Conservation (phyloP, 1,140 invertebrate genomes). For the Atta colombica region DNA sequence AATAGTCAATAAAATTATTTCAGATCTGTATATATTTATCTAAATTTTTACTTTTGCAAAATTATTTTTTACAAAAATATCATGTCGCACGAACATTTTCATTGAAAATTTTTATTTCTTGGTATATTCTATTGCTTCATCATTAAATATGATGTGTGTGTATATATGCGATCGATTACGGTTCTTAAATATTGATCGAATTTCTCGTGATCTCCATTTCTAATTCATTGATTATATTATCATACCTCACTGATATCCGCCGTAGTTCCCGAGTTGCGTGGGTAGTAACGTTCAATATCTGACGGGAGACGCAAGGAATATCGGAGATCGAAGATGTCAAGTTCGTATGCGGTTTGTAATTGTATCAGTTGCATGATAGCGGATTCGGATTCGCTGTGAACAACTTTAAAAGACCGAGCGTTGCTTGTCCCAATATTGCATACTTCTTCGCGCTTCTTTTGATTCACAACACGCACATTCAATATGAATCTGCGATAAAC, state of each 20-base stretch:
- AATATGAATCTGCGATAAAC: constrained; percentile 20
- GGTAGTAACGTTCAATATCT: constrained; percentile 28
- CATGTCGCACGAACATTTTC: too few species aligned
- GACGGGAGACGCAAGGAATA: constrained; percentile 22
- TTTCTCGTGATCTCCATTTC: constrained; percentile 14
- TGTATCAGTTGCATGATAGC: constrained; percentile 2
- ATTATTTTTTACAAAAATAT: too few species aligned
- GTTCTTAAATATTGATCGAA: not conserved
- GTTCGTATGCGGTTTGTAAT: not conserved
- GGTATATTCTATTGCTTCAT: not conserved
- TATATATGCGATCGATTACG: not conserved
- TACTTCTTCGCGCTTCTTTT: not conserved
- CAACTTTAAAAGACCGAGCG: constrained; percentile 11
- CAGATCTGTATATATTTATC: too few species aligned
- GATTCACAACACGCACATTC: not conserved
- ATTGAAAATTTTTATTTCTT: not conserved
- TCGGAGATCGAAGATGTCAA: constrained; percentile 41
- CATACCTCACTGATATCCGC: constrained; percentile 10
- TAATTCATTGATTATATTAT: constrained; percentile 43
- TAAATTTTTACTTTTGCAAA: too few species aligned
- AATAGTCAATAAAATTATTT: too few species aligned
- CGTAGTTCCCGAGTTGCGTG: constrained; percentile 4
- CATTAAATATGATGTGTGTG: too few species aligned
- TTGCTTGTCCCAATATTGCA: not conserved
- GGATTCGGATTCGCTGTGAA: constrained; percentile 11